A percentile compares a stretch with the other conserved stretches of the same genome.
These are phyloP conservation scores for Alethe diademata DNA, from an alignment of 2,113 vertebrate genomes.

Conservation along the genomic window DNA sequence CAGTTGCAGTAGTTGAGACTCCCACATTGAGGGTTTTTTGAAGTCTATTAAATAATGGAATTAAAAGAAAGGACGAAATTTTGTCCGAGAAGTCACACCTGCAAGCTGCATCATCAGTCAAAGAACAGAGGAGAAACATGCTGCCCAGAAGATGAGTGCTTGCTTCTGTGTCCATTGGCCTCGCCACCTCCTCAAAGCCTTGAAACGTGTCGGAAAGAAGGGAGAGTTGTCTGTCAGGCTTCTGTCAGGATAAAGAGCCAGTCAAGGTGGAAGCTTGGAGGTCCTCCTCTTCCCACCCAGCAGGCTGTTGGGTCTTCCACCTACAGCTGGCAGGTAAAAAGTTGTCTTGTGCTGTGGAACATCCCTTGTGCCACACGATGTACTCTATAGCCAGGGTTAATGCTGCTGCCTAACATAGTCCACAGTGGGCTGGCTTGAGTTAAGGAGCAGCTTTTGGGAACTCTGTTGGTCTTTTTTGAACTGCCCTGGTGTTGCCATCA, in stretches of 20 bases:
- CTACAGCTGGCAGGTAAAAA: background rate
- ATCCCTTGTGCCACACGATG: rapidly evolving
- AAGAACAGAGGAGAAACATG: background rate
- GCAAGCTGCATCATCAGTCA: background rate
- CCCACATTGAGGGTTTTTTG: background rate
- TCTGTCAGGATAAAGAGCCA: background rate
- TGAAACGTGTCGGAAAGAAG: background rate
- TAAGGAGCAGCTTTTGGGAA: background rate
- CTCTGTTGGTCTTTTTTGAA: background rate
- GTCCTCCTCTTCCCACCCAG: background rate
- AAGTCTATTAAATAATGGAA: slow-evolving; percentile 40
- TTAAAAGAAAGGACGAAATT: slow-evolving; percentile 8
- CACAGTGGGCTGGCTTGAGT: background rate
- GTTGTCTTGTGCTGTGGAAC: background rate
- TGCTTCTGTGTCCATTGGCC: background rate
- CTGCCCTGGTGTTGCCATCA: background rate
- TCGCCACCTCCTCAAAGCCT: background rate
- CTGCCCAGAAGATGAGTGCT: background rate
- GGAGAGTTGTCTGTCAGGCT: background rate
- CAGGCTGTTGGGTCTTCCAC: background rate
- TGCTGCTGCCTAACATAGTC: rapidly evolving
- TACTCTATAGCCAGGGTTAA: background rate
- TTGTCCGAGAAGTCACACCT: background rate
- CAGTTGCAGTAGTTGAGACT: background rate
- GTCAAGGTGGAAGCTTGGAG: background rate